phyloP scores from a whole-genome alignment of 2,797 vertebrate genomes.

The Smutsia temminckii region DNA sequence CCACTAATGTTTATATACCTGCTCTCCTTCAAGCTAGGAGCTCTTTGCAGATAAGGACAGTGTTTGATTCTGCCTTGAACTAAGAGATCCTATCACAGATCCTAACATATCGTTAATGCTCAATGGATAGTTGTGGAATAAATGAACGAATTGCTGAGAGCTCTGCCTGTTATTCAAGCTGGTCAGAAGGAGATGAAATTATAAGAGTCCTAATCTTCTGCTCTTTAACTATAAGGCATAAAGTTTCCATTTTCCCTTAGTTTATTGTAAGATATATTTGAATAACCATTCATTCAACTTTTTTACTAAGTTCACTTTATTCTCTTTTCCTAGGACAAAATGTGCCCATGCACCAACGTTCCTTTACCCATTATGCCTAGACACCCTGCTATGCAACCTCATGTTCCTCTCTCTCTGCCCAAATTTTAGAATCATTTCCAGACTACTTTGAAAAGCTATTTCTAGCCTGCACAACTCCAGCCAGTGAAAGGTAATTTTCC shows the following conservation, averaged over 20 bases:
- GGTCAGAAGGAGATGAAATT: constrained; percentile 4
- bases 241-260: background rate
- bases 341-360: background rate
- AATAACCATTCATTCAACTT: background rate
- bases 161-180: background rate
- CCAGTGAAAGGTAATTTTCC: constrained; percentile 42
- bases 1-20: background rate
- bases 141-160: background rate
- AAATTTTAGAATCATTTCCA: constrained; percentile 43
- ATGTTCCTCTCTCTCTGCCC: background rate
- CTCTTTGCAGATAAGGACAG: background rate
- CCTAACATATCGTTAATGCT: background rate
- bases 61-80: constrained; percentile 6
- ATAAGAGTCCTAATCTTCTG: background rate
- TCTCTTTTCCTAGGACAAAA: background rate
- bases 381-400: background rate
- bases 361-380: background rate
- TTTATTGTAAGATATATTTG: background rate
- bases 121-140: background rate
- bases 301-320: background rate
- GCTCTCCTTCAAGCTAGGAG: background rate
- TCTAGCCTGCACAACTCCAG: background rate
- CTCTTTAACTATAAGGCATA: background rate
- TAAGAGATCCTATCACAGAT: background rate
- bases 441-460: constrained; percentile 10